Base-by-base conservation (phyloP, 2,888 invertebrate species). In the Calliphora vomitoria region DNA sequence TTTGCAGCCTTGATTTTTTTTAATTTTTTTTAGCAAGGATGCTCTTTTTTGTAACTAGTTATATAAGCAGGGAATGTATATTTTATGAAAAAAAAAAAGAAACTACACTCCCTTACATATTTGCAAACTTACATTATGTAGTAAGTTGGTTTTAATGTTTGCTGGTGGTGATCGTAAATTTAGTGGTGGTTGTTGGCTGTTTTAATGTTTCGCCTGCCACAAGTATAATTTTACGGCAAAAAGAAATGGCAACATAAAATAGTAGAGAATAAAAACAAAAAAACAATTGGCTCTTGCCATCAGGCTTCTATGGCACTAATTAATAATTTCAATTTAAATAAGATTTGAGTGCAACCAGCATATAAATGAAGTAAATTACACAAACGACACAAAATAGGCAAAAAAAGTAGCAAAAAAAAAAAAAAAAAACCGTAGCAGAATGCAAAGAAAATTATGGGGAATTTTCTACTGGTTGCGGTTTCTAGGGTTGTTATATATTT, bases 321-420 rank as follows among this genome's bases (percentile, higher is more conserved):
- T 89, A 89, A 85, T 88, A 88, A 86, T 85, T 88, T 84, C 83
- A 87, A 87, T 89, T 89, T 88, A 89, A 86, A 88, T 89, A 82
- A 84, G 88, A 89, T 88, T 88, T 84, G 72, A 83, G 80, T 80
- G 79, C 76, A 85, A 66, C 81, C 82, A 86, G 85, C 86, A 89
- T 88, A 79, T 74, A 88, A 86, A 82, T 86, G 84, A 58, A 87
- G 69, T 81, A 85, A 75, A 80, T 85, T 74, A 69, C 79, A 85
- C 15, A 75, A 85, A 75, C 47, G 83, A 31, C 41, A 62, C 10
- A 62, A 79, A 44, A 8, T 38, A 53, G 35, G 31, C 15, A 13
- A 41, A 64, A n/a, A 38, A 74, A 10, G 35, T 18, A 66, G 15
- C 11, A 35, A 50, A 41, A 64, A 8, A 53, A 71, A 69, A 44